These are phyloP conservation scores for Monochamus saltuarius DNA, from an alignment of 1,140 invertebrate genomes.

Conservation along the genomic window DNA sequence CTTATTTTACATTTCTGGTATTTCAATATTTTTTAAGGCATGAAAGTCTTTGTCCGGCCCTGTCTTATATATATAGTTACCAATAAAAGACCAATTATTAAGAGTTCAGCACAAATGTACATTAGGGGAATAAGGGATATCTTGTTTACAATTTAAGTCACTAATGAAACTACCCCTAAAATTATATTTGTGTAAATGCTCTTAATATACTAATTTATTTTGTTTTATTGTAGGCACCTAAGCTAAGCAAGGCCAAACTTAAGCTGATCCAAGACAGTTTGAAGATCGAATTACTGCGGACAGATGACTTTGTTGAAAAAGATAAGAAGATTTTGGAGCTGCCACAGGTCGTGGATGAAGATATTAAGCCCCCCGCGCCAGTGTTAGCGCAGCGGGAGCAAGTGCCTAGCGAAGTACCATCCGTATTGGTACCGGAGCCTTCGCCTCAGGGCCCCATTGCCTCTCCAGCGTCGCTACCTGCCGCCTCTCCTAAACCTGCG, in stretches of 20 bases:
- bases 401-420: background rate
- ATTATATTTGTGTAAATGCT: conserved; percentile 27
- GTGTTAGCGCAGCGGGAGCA: background rate
- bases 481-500: too few species aligned
- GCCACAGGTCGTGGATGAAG: background rate
- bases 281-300: background rate
- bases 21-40: too few species aligned
- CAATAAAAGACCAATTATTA: conserved; percentile 16
- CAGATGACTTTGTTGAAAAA: background rate
- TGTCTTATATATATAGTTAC: background rate
- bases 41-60: too few species aligned
- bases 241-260: conserved; percentile 23
- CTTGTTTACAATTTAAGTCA: background rate
- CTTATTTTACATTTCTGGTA: too few species aligned
- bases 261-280: conserved; percentile 21
- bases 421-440: background rate
- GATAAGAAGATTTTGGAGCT: background rate
- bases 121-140: conserved; percentile 3
- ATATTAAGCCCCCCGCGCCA: background rate
- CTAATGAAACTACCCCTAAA: conserved; percentile 11
- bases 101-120: conserved; percentile 26
- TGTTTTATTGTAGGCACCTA: conserved; percentile 31
- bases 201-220: conserved; percentile 30
- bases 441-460: background rate
- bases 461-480: too few species aligned